Conservation (phyloP, 2,888 invertebrate species). For the Catocala fraxini region DNA sequence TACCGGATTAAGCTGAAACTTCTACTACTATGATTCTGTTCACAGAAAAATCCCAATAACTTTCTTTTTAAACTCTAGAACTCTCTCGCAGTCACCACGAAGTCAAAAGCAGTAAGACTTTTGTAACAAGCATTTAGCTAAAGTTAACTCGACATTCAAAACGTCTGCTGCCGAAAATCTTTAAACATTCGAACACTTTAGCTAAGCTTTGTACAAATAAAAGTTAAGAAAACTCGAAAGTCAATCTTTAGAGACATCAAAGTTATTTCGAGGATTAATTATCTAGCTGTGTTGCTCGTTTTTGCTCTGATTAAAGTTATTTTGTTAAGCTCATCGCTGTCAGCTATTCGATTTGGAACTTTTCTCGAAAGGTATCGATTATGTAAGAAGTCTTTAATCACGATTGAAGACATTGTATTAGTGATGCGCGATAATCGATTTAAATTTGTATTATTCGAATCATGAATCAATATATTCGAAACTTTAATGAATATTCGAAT, state of each 20-base stretch:
- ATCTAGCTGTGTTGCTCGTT: neutral
- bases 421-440: no score
- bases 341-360: neutral
- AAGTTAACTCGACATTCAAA: slow-evolving; percentile 11
- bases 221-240: slow-evolving; percentile 5
- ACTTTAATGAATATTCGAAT: no score
- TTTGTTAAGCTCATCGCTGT: slow-evolving; percentile 5
- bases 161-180: slow-evolving; percentile 4
- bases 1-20: no score
- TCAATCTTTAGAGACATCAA: slow-evolving; percentile 12
- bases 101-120: no score
- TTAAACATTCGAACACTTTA: slow-evolving; percentile 8
- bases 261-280: slow-evolving; percentile 9
- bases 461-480: no score
- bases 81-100: no score
- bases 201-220: slow-evolving; percentile 7
- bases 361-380: neutral
- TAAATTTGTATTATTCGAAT: no score
- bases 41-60: no score
- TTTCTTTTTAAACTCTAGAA: no score
- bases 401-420: no score
- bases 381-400: no score
- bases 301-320: slow-evolving; percentile 13
- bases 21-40: no score
- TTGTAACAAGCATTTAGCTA: slow-evolving; percentile 6